These are phyloP conservation scores for Trinorchestia longiramus DNA, from an alignment of 1,140 invertebrate species.

Conservation along the genomic window DNA sequence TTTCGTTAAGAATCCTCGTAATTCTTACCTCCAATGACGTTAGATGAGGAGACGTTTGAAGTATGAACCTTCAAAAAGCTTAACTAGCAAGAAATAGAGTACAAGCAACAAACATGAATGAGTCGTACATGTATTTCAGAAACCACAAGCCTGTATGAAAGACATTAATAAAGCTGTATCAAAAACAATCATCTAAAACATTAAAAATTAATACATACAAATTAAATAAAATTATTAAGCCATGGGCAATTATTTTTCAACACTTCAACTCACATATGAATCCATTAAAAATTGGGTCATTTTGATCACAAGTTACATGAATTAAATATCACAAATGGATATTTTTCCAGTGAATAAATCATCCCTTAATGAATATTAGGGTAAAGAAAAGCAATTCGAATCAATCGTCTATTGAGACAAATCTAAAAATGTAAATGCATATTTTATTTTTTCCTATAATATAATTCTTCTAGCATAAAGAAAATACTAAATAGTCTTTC, in stretches of 20 bases:
- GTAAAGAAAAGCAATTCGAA: background rate
- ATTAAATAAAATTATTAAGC: background rate
- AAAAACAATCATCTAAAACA: background rate
- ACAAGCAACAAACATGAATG: background rate
- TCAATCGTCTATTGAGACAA: background rate
- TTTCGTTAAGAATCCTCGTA: background rate
- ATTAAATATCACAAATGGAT: background rate
- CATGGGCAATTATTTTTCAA: background rate
- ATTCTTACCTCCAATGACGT: background rate
- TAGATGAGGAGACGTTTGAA: background rate
- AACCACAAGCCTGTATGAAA: background rate
- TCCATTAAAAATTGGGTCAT: background rate
- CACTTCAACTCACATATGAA: background rate
- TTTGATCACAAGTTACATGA: background rate
- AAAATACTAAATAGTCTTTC: background rate
- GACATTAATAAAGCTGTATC: background rate
- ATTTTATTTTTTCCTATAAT: background rate
- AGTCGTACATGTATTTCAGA: background rate
- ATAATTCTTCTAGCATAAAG: background rate
- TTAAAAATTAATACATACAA: background rate
- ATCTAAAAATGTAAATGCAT: background rate
- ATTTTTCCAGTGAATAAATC: background rate
- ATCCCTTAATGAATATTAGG: background rate
- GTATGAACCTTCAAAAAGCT: background rate
- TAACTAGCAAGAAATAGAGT: background rate